phyloP scores from a whole-genome alignment of 2,113 vertebrate genomes.

The Rhinichthys klamathensis region DNA sequence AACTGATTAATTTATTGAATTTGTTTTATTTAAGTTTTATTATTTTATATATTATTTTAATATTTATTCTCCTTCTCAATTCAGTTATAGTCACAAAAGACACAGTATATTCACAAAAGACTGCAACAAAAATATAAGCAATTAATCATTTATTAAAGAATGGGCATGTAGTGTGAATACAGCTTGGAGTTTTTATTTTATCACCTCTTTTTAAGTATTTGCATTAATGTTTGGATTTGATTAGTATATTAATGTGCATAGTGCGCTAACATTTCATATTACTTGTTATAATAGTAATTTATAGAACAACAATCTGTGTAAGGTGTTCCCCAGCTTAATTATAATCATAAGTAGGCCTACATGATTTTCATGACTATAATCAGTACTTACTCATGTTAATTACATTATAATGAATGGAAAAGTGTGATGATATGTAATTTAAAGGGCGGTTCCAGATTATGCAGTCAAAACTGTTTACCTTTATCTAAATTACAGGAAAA shows the following conservation, averaged over 20 bases:
- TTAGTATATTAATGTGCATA: background rate
- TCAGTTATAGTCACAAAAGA: background rate
- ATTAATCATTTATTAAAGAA: slow-evolving; percentile 48
- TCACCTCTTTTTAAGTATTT: background rate
- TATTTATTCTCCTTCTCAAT: background rate
- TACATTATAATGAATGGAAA: background rate
- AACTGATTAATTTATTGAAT: background rate
- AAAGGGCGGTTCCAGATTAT: background rate
- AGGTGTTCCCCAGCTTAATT: background rate
- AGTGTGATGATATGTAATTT: background rate
- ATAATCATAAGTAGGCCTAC: slow-evolving; percentile 1
- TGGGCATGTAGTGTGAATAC: background rate
- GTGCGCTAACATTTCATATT: background rate
- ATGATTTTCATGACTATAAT: background rate
- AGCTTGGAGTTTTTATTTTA: background rate
- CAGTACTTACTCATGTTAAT: background rate
- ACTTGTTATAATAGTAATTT: background rate
- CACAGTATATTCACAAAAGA: background rate
- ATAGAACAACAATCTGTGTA: background rate
- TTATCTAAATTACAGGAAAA: background rate
- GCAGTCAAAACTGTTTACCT: background rate
- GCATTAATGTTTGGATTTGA: background rate
- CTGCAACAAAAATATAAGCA: slow-evolving; percentile 4
- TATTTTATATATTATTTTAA: background rate
- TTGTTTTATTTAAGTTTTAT: background rate